Conservation (phyloP, 2,113 vertebrate species). For the Gadus macrocephalus region DNA sequence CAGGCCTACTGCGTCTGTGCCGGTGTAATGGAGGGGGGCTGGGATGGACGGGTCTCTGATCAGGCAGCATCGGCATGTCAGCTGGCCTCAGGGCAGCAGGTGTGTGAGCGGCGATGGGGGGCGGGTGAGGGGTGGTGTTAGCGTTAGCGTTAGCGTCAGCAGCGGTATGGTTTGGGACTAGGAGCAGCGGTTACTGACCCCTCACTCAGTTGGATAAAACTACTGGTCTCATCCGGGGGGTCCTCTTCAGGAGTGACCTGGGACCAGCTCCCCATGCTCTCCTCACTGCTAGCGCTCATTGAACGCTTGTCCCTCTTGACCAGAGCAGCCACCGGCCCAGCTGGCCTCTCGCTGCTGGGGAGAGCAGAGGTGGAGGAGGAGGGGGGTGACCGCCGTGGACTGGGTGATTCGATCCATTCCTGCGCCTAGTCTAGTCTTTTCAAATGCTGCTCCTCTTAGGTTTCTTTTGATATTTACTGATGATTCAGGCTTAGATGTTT, state of each 20-base stretch:
- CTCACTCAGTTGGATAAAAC: constrained; percentile 94
- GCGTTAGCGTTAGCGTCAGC: constrained; percentile 32
- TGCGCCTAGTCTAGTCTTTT: constrained; percentile 1
- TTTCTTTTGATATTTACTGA: not conserved
- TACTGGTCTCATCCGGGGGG: constrained; percentile 89
- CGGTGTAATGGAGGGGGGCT: constrained; percentile 14
- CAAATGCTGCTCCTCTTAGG: constrained; percentile 14
- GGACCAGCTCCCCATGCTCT: constrained; percentile 94
- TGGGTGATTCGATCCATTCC: not conserved
- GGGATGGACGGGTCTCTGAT: constrained; percentile 22
- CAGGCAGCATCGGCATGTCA: constrained; percentile 35
- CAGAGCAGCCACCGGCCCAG: constrained; percentile 64
- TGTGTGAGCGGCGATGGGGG: constrained; percentile 58
- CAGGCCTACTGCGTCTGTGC: constrained; percentile 6
- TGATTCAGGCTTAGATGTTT: too few relatives aligned
- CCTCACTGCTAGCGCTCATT: constrained; percentile 88
- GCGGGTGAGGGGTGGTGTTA: constrained; percentile 49
- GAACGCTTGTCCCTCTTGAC: constrained; percentile 73
- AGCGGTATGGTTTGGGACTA: constrained; percentile 39
- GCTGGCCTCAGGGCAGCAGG: constrained; percentile 25
- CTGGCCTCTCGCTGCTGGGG: constrained; percentile 64
- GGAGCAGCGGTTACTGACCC: constrained; percentile 74
- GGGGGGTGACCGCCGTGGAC: constrained; percentile 34
- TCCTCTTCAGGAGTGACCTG: constrained; percentile 90
- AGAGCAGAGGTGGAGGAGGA: constrained; percentile 61